Base-by-base conservation (phyloP, 2,797 vertebrate genomes). In the Trematomus bernacchii region DNA sequence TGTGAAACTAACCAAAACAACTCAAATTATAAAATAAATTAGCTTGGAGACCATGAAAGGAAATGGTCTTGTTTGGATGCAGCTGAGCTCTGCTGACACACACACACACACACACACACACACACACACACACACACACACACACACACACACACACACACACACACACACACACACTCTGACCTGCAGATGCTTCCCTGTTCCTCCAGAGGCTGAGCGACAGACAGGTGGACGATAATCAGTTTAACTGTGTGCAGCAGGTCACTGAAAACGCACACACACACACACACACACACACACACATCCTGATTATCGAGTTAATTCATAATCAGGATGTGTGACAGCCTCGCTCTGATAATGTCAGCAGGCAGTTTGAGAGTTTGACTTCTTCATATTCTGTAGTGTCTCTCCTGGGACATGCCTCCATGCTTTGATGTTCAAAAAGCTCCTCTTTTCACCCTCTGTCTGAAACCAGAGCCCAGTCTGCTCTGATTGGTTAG, bases 201-300 rank as follows among this genome's bases (percentile, higher is more conserved):
- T 53, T 52, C 55, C 15, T n/a, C 10, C 42, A 68, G 51, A 54
- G 58, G 37, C 1, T 7, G 44, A 10, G 7, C 48, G 42, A 15
- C 14, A 52, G 27, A 61, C 58, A 52, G 44, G 27, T 13, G 1
- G 30, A 59, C 13, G 57, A 42, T 76, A 66, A 80, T 80, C 67
- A 58, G 57, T 76, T 76, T 80, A 75, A 15, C 54, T 0, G 11
- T 60, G 42, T 54, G 65, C 71, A 58, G 62, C 67, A 52, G 67
- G 37, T 19, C 59, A 43, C 42, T 54, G 68, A 54, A 30, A 9
- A 69, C 23, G 23, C 43, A 30, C 72, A 52, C 27, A 66, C 33
- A 37, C 21, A 21, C 21, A 21, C 21, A 21, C 21, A 21, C 47
- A 60, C 19, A 61, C 42, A 54, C 61, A 60, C 50, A 15, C 2